phyloP scores from a whole-genome alignment of 2,797 vertebrate species.

The Coluber constrictor region DNA sequence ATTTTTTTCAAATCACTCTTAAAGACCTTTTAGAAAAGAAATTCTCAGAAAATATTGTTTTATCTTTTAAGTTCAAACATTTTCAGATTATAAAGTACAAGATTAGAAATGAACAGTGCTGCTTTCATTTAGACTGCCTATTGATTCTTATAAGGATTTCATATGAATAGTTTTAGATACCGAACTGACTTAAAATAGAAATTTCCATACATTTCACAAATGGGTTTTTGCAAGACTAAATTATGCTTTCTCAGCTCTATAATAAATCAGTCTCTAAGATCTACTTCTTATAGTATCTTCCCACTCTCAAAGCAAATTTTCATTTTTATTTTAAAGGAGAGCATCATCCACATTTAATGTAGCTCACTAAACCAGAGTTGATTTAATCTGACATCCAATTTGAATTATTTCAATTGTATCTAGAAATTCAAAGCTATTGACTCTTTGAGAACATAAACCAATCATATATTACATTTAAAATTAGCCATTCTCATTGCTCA shows the following conservation, averaged over 20 bases:
- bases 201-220: slow-evolving; percentile 35
- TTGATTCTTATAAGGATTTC: slow-evolving; percentile 18
- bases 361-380: slow-evolving; percentile 24
- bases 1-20: not conserved
- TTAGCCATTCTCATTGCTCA: not conserved
- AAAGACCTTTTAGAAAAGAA: slow-evolving; percentile 5
- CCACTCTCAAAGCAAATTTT: slow-evolving; percentile 32
- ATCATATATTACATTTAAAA: slow-evolving; percentile 14
- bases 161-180: not conserved
- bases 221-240: not conserved
- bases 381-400: slow-evolving; percentile 31
- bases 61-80: not conserved
- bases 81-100: slow-evolving; percentile 1
- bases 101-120: slow-evolving; percentile 18
- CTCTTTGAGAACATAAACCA: slow-evolving; percentile 6
- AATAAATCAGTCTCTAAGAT: slow-evolving; percentile 21
- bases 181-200: not conserved
- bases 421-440: slow-evolving; percentile 5
- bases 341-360: slow-evolving; percentile 9
- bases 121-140: not conserved
- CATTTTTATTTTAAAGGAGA: slow-evolving; percentile 19
- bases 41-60: slow-evolving; percentile 37
- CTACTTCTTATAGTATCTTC: slow-evolving; percentile 9
- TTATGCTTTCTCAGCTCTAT: slow-evolving; percentile 10
- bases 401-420: slow-evolving; percentile 22